Percentiles rank a stretch among this genome's conserved stretches.
Conservation (phyloP, 2,797 vertebrate species). For the Amniataba percoides region DNA sequence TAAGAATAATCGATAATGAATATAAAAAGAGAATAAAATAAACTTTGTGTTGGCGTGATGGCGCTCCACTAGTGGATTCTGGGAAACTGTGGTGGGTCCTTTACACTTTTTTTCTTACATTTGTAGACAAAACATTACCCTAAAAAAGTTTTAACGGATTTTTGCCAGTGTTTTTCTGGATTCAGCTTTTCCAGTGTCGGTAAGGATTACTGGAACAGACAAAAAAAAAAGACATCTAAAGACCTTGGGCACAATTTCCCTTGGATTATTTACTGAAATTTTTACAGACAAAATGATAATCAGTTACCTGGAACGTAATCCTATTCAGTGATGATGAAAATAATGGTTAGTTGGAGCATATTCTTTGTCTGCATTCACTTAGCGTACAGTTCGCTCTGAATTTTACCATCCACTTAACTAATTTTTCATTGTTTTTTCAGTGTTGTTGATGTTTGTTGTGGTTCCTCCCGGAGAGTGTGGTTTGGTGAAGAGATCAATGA, state of each 20-base stretch:
- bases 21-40: background rate
- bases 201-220: background rate
- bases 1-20: background rate
- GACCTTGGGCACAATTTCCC: background rate
- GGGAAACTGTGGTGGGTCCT: too few relatives aligned
- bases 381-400: conserved; percentile 1
- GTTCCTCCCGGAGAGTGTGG: conserved; percentile 57
- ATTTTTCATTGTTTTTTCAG: conserved; percentile 40
- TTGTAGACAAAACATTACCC: too few relatives aligned
- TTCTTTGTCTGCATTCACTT: background rate
- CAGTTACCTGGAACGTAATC: background rate
- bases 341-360: background rate
- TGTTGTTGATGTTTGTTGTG: conserved; percentile 42
- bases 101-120: too few relatives aligned
- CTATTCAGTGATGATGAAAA: too few relatives aligned
- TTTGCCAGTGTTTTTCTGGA: too few relatives aligned
- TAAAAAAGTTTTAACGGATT: too few relatives aligned
- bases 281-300: background rate
- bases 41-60: background rate
- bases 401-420: conserved; percentile 27
- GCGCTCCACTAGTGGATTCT: too few relatives aligned
- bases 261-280: background rate
- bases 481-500: conserved; percentile 66
- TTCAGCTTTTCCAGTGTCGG: background rate
- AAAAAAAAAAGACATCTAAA: background rate